A percentile compares a stretch with the other conserved stretches of the same genome.
Evolutionary conservation across 2,113 vertebrate genomes (phyloP).

Genomic region (Rhombomys opimus): DNA sequence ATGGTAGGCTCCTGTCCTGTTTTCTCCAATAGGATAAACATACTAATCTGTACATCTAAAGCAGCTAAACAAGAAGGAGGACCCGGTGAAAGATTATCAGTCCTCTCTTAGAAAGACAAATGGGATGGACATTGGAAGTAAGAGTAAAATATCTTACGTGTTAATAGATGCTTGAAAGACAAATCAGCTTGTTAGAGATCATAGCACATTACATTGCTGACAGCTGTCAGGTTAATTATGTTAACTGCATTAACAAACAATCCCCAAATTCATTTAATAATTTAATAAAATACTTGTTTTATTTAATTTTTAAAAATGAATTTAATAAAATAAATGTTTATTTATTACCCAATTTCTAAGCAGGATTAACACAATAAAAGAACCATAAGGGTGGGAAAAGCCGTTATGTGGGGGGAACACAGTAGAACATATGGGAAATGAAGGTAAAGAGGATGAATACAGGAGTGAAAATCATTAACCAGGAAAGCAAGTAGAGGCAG

Average conservation of each 20-base stretch:
- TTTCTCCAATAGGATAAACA: no score
- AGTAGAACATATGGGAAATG: not conserved
- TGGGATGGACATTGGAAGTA: no score
- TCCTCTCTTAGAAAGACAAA: no score
- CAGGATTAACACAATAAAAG: not conserved
- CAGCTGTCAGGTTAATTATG: not conserved
- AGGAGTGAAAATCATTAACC: not conserved
- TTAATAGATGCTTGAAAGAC: not conserved
- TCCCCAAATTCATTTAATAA: not conserved
- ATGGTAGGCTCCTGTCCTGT: no score
- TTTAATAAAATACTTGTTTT: not conserved
- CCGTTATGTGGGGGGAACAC: not conserved
- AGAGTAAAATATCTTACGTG: not conserved
- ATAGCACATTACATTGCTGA: not conserved
- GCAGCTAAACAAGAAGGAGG: no score
- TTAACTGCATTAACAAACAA: not conserved
- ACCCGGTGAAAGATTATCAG: no score
- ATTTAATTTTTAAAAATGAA: not conserved
- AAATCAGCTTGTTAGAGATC: not conserved
- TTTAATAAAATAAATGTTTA: not conserved
- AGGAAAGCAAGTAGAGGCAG: fast-evolving
- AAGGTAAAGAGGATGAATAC: not conserved
- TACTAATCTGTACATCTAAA: no score
- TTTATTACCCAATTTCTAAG: not conserved
- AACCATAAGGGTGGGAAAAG: not conserved